Base-by-base conservation (phyloP, 2,113 vertebrate species). In the Corydoras maculifer region DNA sequence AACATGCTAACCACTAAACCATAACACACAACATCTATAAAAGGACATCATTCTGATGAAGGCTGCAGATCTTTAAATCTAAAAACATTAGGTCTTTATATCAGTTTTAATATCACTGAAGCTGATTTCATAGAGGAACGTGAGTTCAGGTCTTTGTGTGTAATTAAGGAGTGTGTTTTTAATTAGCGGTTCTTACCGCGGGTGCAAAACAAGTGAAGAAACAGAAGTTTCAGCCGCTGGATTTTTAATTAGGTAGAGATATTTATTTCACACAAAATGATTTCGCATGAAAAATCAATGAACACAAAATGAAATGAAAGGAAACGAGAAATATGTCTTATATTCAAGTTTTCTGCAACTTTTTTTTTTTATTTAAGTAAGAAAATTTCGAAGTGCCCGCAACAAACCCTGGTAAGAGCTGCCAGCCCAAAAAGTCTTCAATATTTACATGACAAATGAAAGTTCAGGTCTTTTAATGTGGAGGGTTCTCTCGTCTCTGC, bases 331-430 rank as follows among this genome's bases (percentile, higher is more conserved):
- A 68, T 49, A 70, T 66, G 58, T 67, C 79, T 73, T 70, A 79
- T 69, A 80, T 79, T 77, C 82, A 82, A 77, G 76, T 83, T 87
- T 87, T 87, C 75, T 84, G 82, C 76, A 86, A 71, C 68, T 75
- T 86, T 86, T 85, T 84, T 84, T 82, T 83, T 87, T 88, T 87
- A 86, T 88, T 90, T 84, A 82, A 88, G 82, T 89, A 88, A 90
- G 86, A 89, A 90, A 90, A 89, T 87, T 84, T 84, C 18, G 85
- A 89, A 89, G 89, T 89, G 89, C 84, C 84, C 85, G 83, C 82
- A 79, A 69, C 86, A 85, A 80, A 87, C 86, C 86, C 77, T 76
- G 76, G 18, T 86, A 14, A 75, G 82, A 87, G 84, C 82, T 83
- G 81, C 84, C 81, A 86, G 86, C 80, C 82, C 87, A 84, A 68